These are phyloP conservation scores for Synanthedon formicaeformis DNA, from an alignment of 2,888 invertebrate genomes.

Conservation along the genomic window DNA sequence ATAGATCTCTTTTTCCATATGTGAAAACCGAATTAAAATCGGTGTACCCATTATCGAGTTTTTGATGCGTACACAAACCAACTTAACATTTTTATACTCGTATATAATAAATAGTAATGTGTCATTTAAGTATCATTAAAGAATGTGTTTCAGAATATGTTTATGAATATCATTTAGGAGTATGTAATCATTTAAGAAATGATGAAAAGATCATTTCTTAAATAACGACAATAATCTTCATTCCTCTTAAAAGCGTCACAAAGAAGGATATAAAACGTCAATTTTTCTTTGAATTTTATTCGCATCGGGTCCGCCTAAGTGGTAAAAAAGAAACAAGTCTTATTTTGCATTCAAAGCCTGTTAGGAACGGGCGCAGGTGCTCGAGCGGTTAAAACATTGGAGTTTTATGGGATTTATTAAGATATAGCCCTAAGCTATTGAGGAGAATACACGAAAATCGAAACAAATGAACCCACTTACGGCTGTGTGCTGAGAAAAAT, in stretches of 20 bases:
- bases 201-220: no score
- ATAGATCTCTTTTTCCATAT: no score
- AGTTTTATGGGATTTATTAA: conserved; percentile 68
- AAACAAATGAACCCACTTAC: conserved; percentile 21
- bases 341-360: conserved; percentile 66
- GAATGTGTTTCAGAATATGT: no score
- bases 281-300: conserved; percentile 56
- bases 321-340: conserved; percentile 68
- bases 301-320: conserved; percentile 55
- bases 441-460: conserved; percentile 35
- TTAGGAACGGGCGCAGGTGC: conserved; percentile 56
- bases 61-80: no score
- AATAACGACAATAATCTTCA: conserved; percentile 14
- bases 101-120: no score
- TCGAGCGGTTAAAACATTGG: conserved; percentile 61
- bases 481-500: neutral
- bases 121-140: no score
- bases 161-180: no score
- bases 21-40: no score
- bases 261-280: conserved; percentile 41
- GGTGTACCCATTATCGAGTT: no score
- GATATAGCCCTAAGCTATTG: conserved; percentile 58
- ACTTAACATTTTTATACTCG: no score
- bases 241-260: conserved; percentile 18
- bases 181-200: neutral